phyloP scores from a whole-genome alignment of 2,113 vertebrate genomes.

The Alexandromys fortis region DNA sequence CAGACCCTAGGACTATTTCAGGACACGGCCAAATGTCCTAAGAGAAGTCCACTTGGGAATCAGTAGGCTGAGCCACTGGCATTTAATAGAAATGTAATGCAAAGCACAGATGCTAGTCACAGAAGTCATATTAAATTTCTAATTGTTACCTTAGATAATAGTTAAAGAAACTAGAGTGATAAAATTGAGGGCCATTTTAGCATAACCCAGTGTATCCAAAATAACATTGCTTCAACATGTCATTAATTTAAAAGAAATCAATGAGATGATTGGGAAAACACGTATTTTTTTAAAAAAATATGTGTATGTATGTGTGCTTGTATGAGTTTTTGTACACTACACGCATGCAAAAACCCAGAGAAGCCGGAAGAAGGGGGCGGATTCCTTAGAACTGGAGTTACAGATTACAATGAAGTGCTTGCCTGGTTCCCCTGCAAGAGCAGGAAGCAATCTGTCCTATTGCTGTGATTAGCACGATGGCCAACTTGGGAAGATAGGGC shows the following conservation, averaged over 20 bases:
- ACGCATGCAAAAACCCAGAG: not conserved
- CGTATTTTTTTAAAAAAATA: not conserved
- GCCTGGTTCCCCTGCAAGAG: not conserved
- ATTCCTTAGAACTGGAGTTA: not conserved
- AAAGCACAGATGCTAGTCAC: not conserved
- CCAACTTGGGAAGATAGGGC: not conserved
- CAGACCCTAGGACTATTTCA: not conserved
- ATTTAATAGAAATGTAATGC: not conserved
- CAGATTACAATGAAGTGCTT: not conserved
- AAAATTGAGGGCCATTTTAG: not conserved
- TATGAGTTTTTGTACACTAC: not conserved
- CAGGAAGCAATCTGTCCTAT: not conserved
- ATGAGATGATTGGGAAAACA: not conserved
- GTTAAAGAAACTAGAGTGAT: conserved; percentile 5
- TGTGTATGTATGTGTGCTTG: not conserved
- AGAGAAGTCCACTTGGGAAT: not conserved
- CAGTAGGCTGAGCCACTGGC: not conserved
- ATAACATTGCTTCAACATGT: not conserved
- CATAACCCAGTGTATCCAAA: conserved; percentile 15
- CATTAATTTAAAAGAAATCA: not conserved
- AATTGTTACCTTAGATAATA: not conserved
- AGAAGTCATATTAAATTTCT: not conserved
- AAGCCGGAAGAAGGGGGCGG: not conserved
- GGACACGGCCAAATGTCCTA: not conserved
- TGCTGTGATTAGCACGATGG: not conserved